These are phyloP conservation scores for Montipora capitata DNA, from an alignment of 92 coral and sea anemone genomes.

Conservation along the genomic window DNA sequence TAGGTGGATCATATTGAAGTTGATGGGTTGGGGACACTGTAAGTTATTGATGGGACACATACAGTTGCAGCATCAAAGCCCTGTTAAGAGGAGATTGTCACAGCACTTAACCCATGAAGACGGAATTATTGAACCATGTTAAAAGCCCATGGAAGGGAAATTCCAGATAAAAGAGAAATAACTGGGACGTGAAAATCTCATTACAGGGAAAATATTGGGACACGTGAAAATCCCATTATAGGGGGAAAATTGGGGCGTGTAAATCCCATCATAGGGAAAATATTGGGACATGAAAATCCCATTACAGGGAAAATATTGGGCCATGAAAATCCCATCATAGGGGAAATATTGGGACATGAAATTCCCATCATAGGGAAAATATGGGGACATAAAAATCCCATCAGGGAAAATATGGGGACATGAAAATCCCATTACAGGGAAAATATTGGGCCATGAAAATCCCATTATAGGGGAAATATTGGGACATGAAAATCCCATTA, in stretches of 20 bases:
- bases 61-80: slow-evolving; percentile 29
- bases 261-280: slow-evolving; percentile 33
- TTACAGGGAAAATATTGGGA: slow-evolving; percentile 49
- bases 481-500: slow-evolving; percentile 11
- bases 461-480: slow-evolving; percentile 15
- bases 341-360: too few relatives aligned
- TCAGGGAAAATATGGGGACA: slow-evolving; percentile 42
- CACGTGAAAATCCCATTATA: slow-evolving; percentile 27
- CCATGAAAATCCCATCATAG: slow-evolving; percentile 28
- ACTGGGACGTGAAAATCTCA: slow-evolving; percentile 52
- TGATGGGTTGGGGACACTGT: slow-evolving; percentile 26
- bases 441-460: slow-evolving; percentile 9
- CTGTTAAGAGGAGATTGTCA: slow-evolving; percentile 21
- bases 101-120: slow-evolving; percentile 9
- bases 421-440: slow-evolving; percentile 37
- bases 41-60: slow-evolving; percentile 25
- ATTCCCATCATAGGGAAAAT: too few relatives aligned
- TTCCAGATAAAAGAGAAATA: slow-evolving; percentile 9
- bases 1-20: slow-evolving; percentile 40
- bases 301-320: slow-evolving; percentile 36
- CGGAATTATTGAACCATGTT: slow-evolving; percentile 13
- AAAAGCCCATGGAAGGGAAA: slow-evolving; percentile 24
- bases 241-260: slow-evolving; percentile 38
- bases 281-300: slow-evolving; percentile 44
- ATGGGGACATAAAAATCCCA: too few relatives aligned